Evolutionary conservation across 2,888 invertebrate genomes (phyloP), one percentile per base, ranked within the genome.

Genomic region (Halictus ligatus): DNA sequence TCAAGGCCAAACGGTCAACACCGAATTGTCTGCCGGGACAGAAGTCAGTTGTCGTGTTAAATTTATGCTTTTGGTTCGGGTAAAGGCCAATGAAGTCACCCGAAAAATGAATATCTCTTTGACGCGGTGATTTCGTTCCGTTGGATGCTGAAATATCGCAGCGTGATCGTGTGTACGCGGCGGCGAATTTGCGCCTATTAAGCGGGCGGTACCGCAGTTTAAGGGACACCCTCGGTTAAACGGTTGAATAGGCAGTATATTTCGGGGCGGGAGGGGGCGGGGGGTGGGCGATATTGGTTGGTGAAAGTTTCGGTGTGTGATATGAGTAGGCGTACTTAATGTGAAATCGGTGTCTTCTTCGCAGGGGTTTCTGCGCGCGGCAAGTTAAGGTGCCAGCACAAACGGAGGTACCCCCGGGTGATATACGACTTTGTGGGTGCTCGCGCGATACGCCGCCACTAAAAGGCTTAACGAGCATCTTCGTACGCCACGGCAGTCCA

Each of bases 401-500:
- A 89, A 86, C 90, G 84, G 88, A 85, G 89, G 91, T 89, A 89
- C 89, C 90, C 83, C 82, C 80, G 84, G 91, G 93, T 94, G 94
- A 94, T 94, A 93, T 94, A 94, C 92, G 93, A 91, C 93, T 93
- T 92, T 92, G 92, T 91, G 93, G 92, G 92, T 91, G 92, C 92
- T 93, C 91, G 92, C 91, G 92, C 93, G 94, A 94, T 94, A 94
- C 93, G 92, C 92, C 92, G 93, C 89, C 93, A 93, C 93, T 94
- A 94, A 95, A 95, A 94, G 94, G 94, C 94, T 95, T 95, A 95
- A 95, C 94, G 94, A 95, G 94, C 94, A 94, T 94, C 95, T 95
- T 95, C 94, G 94, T 93, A 93, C 92, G 92, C 91, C 92, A 92
- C 91, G 90, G 85, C 88, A 88, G 91, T 91, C 91, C 90, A 92